Percentiles rank a stretch among this genome's conserved stretches.
These are phyloP conservation scores for Potamilus streckersoni DNA, from an alignment of 1,140 invertebrate species.

Conservation along the genomic window DNA sequence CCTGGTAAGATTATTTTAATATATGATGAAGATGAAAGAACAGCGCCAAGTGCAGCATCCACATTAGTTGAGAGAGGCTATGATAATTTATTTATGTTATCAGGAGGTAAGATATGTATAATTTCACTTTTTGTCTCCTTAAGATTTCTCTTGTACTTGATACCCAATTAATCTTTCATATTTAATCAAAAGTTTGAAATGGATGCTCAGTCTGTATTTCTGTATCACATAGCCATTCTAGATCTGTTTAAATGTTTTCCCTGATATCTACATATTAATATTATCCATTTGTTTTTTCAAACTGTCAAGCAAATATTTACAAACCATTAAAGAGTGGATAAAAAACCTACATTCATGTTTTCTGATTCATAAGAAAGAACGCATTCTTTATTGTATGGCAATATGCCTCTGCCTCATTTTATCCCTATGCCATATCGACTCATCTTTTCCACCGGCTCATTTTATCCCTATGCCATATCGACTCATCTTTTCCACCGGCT, in stretches of 20 bases:
- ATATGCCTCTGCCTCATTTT: too few relatives aligned
- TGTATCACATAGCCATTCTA: background rate
- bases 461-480: too few relatives aligned
- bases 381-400: too few relatives aligned
- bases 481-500: too few relatives aligned
- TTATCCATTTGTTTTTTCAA: background rate
- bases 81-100: conserved; percentile 72
- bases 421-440: too few relatives aligned
- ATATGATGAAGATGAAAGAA: conserved; percentile 71
- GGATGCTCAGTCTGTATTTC: background rate
- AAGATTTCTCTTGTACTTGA: background rate
- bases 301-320: background rate
- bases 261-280: background rate
- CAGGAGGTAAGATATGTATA: conserved; percentile 66
- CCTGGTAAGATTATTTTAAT: conserved; percentile 70
- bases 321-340: too few relatives aligned
- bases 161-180: background rate
- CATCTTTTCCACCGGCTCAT: too few relatives aligned
- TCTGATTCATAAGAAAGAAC: too few relatives aligned
- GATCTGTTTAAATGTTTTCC: background rate
- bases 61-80: conserved; percentile 71
- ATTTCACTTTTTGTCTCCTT: background rate
- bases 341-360: too few relatives aligned
- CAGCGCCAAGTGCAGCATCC: conserved; percentile 64
- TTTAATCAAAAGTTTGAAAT: background rate